Evolutionary conservation across 2,888 invertebrate species (phyloP).

Genomic region (Tachina grossa): DNA sequence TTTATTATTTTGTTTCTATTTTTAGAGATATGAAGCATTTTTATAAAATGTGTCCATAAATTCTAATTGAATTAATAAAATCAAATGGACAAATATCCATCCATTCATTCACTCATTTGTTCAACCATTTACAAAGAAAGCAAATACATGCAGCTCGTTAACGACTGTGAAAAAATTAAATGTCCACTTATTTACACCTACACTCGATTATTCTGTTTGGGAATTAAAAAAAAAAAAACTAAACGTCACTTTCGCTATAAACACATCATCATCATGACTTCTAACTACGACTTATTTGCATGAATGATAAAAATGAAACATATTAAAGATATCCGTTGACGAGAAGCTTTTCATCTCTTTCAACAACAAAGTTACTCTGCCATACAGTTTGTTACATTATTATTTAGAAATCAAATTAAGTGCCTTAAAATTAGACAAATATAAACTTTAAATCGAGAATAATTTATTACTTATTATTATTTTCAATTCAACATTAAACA

Average conservation of each 20-base stretch:
- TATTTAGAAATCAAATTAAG: too few relatives aligned
- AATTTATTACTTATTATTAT: too few relatives aligned
- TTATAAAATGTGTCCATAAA: slow-evolving; percentile 74
- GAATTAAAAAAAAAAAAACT: slow-evolving; percentile 3
- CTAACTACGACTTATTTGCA: slow-evolving; percentile 33
- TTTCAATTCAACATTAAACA: too few relatives aligned
- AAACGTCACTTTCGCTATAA: background rate
- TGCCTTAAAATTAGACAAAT: too few relatives aligned
- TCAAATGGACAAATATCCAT: slow-evolving; percentile 74
- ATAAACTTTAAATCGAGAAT: too few relatives aligned
- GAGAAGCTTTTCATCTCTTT: background rate
- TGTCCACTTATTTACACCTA: slow-evolving; percentile 76
- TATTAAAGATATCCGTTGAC: slow-evolving; percentile 9
- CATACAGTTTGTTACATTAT: too few relatives aligned
- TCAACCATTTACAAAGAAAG: background rate
- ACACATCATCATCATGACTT: slow-evolving; percentile 2
- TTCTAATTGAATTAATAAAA: slow-evolving; percentile 81
- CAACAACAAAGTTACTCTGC: background rate
- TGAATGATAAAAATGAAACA: slow-evolving; percentile 14
- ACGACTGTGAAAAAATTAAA: slow-evolving; percentile 60
- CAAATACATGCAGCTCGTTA: slow-evolving; percentile 9
- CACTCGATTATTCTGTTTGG: slow-evolving; percentile 28
- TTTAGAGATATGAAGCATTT: slow-evolving; percentile 29
- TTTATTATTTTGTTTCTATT: background rate
- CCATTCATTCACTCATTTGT: background rate